Base-by-base conservation (phyloP, 2,797 vertebrate genomes). In the Nothura maculosa region DNA sequence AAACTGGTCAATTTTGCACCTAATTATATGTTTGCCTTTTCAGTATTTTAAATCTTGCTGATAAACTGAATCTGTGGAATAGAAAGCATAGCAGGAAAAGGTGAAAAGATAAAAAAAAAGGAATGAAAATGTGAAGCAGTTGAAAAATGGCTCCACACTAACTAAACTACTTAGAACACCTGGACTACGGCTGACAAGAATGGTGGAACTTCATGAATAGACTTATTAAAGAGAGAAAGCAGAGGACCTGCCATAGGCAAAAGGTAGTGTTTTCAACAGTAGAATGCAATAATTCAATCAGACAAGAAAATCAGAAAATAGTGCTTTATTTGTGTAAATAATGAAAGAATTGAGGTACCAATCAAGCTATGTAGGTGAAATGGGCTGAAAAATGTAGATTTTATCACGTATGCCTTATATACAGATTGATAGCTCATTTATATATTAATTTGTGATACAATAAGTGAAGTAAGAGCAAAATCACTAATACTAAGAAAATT, bases 401-500 rank as follows among this genome's bases (percentile, higher is more conserved):
- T 66, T 66, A 45, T 17, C 22, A 18, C 16, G 42, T 5, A 15
- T 62, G 22, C 22, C 15, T 72, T 58, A 64, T 45, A 82, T 66
- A 73, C 1, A 11, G 34, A 62, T n/a, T 36, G 42, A 43, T 85
- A 67, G 76, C 48, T 85, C 52, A 11, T 28, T 72, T 24, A 34
- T 34, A n/a, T 80, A 61, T 30, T 82, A 73, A 69, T 88, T 82
- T 54, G 10, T 68, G n/a, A 55, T 80, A 61, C 40, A 64, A 82
- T n/a, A 92, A 32, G 20, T 47, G 36, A 5, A 17, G 61, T 88
- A 90, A 77, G 2, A 63, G 73, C 52, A 61, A 80, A 32, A 13
- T 38, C 40, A 73, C 93, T 76, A 66, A 80, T 84, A 87, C 75
- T 83, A 76, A 78, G 76, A 83, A 95, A 85, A 83, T 55, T 42